These are phyloP conservation scores for Macrobrachium rosenbergii DNA, from an alignment of 1,140 invertebrate species.

Conservation along the genomic window DNA sequence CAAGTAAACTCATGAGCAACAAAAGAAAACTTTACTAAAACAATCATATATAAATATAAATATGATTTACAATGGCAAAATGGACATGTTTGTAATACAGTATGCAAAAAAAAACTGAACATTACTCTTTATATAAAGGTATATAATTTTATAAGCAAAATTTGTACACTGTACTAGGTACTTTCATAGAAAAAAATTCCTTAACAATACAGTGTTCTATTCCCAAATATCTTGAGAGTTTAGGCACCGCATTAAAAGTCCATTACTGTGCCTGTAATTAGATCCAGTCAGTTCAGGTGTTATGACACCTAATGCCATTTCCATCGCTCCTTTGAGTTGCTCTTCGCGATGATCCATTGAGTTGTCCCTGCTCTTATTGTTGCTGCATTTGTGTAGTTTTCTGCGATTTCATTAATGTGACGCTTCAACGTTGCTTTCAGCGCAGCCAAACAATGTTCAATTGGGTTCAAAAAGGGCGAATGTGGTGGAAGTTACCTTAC, in stretches of 20 bases:
- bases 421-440: slow-evolving; percentile 17
- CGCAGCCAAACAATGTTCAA: slow-evolving; percentile 17
- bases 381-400: slow-evolving; percentile 5
- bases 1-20: no score
- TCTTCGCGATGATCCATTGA: slow-evolving; percentile 14
- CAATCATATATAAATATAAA: no score
- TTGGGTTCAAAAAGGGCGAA: slow-evolving; percentile 27
- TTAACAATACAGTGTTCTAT: not conserved
- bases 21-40: no score
- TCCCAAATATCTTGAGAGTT: slow-evolving; percentile 3
- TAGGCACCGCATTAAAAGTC: slow-evolving; percentile 14
- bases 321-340: not conserved
- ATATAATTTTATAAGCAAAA: no score
- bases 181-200: no score
- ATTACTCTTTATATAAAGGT: no score
- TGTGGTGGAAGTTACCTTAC: slow-evolving; percentile 19
- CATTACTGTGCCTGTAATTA: not conserved
- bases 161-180: no score
- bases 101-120: no score
- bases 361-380: not conserved
- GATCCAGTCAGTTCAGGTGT: slow-evolving; percentile 5
- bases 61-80: no score
- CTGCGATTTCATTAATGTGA: slow-evolving; percentile 15
- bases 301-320: not conserved
- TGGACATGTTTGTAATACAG: no score